Evolutionary conservation across 2,888 invertebrate species (phyloP).

Genomic region (Aphodius granarius): DNA sequence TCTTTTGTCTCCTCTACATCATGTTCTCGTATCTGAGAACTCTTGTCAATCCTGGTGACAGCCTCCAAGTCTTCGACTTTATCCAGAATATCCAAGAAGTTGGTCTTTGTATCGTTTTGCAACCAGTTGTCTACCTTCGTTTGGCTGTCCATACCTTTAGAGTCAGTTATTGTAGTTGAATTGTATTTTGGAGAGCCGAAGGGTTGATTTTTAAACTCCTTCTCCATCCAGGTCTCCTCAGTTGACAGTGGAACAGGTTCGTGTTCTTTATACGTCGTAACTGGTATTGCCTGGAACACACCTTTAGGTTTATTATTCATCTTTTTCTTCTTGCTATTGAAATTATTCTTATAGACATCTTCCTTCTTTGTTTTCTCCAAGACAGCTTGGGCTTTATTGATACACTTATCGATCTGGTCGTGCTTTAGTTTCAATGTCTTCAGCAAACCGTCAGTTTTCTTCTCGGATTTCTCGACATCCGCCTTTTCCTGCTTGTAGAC

Average conservation of each 20-base stretch:
- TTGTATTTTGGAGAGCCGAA: slow-evolving; percentile 1
- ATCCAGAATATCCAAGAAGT: slow-evolving; percentile 43
- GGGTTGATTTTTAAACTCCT: neutral
- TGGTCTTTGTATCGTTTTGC: slow-evolving; percentile 2
- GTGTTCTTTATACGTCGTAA: slow-evolving; percentile 36
- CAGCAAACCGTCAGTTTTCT: slow-evolving; percentile 29
- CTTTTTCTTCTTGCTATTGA: slow-evolving; percentile 26
- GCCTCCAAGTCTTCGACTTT: slow-evolving; percentile 36
- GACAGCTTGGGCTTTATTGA: slow-evolving; percentile 27
- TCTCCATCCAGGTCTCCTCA: slow-evolving; percentile 45
- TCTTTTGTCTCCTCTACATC: slow-evolving; percentile 27
- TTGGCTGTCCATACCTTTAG: neutral
- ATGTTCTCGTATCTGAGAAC: slow-evolving; percentile 34
- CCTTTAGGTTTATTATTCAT: slow-evolving; percentile 27
- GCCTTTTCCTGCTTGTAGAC: neutral
- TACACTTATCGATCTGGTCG: slow-evolving; percentile 30
- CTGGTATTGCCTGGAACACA: slow-evolving; percentile 32
- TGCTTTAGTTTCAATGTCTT: slow-evolving; percentile 32
- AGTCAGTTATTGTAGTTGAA: neutral
- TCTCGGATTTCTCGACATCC: slow-evolving; percentile 31
- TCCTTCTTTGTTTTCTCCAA: slow-evolving; percentile 28
- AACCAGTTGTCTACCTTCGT: slow-evolving; percentile 16
- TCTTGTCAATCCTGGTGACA: slow-evolving; percentile 14
- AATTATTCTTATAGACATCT: slow-evolving; percentile 22
- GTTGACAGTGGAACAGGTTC: slow-evolving; percentile 23